Evolutionary conservation across 37 sponge, comb jelly and placozoan genomes (phyloP).

Genomic region (Agelas oroides): DNA sequence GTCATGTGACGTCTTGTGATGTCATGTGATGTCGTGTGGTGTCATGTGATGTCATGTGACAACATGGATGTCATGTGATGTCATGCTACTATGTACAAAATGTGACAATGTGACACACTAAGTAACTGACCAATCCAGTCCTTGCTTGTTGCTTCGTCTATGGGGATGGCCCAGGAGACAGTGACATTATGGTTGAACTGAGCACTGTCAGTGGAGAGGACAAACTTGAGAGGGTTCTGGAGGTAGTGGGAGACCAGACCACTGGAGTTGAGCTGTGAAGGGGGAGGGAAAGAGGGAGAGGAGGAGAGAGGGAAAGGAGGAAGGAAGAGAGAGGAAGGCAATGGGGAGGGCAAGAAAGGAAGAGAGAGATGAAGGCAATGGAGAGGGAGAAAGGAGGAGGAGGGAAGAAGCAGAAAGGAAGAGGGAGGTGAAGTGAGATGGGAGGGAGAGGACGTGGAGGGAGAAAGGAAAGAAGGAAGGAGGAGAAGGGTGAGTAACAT

Average conservation of each 20-base stretch:
- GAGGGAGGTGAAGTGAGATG: no score
- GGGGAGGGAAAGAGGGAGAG: not conserved
- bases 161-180: slow-evolving; percentile 75
- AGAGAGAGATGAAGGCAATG: not conserved
- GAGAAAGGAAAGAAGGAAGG: no score
- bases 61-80: no score
- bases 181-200: slow-evolving; percentile 47
- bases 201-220: slow-evolving; percentile 17
- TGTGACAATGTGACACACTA: no score
- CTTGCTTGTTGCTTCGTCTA: slow-evolving; percentile 69
- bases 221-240: slow-evolving; percentile 28
- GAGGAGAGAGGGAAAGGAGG: not conserved
- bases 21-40: no score
- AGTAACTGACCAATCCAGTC: slow-evolving; percentile 79
- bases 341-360: not conserved
- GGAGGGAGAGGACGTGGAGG: no score
- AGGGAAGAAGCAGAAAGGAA: no score
- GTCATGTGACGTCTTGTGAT: no score
- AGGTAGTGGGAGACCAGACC: not conserved
- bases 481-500: no score
- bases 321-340: not conserved
- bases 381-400: no score
- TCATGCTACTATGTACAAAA: no score
- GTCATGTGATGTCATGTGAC: no score
- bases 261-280: not conserved